Evolutionary conservation across 2,113 vertebrate species (phyloP), one percentile per base, ranked within the genome.

Genomic region (Calidris pugnax): DNA sequence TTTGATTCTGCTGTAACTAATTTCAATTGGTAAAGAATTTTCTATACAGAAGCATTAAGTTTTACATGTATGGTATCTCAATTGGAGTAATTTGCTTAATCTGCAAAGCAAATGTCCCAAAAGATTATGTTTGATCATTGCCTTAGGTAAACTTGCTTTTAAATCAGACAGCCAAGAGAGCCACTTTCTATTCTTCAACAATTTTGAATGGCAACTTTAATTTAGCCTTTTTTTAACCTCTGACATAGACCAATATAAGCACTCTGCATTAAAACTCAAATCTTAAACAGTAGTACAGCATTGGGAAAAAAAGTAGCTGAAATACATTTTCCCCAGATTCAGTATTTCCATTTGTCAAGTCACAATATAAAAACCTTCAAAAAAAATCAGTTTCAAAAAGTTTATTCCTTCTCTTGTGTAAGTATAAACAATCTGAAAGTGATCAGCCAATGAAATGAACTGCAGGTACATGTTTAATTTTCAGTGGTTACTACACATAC

Each of bases 401-500:
- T 97, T 98, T 98, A 97, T 98, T 98, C 95, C 93, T 98, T 84
- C 92, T 97, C 96, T 97, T 97, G 93, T 96, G 93, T 98, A 96
- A 97, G 97, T 98, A 98, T 97, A 98, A 98, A 98, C 98, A 98
- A 98, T 97, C 96, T 97, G 97, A 97, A 98, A 98, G 97, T 97
- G 96, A 98, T 97, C 97, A 97, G 87, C 97, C 96, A 97, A 97
- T 85, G 95, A 97, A 98, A 94, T 90, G 92, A 97, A 96, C 92
- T 80, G 85, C 69, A 97, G 87, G 94, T 98, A 98, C 96, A 93
- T 4, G 16, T 93, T 92, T 97, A 95, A 82, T 96, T 97, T 95
- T 93, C 87, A 97, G 98, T 95, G 97, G 94, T 63, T 87, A 96
- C 98, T 98, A 99, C 96, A 99, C 99, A 96, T 99, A 99, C 99